Percentiles rank a stretch among this genome's conserved stretches.
Conservation (phyloP, 2,797 vertebrate genomes). For the Lagorchestes hirsutus region DNA sequence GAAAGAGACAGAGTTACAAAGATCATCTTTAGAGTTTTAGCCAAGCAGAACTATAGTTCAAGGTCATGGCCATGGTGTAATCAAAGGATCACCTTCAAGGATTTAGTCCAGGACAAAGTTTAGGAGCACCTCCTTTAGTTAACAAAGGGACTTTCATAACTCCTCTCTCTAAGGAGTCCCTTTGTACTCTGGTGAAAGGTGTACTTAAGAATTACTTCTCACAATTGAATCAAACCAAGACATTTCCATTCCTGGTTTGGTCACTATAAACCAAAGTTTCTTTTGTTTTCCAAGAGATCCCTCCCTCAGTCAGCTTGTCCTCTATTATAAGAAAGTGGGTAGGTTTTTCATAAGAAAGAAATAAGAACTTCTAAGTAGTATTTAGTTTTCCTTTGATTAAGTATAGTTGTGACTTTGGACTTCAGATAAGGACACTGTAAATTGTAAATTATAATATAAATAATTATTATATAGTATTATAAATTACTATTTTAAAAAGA, state of each 20-base stretch:
- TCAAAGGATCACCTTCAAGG: not conserved
- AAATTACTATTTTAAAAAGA: not conserved
- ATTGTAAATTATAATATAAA: not conserved
- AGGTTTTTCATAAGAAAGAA: not conserved
- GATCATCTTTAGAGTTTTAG: not conserved
- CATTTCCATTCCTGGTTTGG: not conserved
- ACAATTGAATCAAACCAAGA: not conserved
- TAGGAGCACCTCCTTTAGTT: not conserved
- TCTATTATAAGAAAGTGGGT: not conserved
- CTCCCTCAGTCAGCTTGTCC: not conserved
- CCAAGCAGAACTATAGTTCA: not conserved
- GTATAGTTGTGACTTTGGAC: not conserved
- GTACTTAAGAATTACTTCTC: not conserved
- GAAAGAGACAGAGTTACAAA: not conserved
- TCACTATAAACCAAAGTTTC: not conserved
- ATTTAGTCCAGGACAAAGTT: not conserved
- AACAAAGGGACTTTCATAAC: not conserved
- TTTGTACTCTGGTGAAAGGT: not conserved
- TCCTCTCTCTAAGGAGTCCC: not conserved
- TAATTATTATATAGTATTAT: not conserved
- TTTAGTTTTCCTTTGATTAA: not conserved
- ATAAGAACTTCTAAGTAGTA: not conserved
- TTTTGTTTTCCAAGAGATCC: not conserved
- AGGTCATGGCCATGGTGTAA: not conserved
- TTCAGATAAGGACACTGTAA: not conserved